Evolutionary conservation across 2,888 invertebrate species (phyloP), one percentile per base, ranked within the genome.

Genomic region (Melieria crassipennis): DNA sequence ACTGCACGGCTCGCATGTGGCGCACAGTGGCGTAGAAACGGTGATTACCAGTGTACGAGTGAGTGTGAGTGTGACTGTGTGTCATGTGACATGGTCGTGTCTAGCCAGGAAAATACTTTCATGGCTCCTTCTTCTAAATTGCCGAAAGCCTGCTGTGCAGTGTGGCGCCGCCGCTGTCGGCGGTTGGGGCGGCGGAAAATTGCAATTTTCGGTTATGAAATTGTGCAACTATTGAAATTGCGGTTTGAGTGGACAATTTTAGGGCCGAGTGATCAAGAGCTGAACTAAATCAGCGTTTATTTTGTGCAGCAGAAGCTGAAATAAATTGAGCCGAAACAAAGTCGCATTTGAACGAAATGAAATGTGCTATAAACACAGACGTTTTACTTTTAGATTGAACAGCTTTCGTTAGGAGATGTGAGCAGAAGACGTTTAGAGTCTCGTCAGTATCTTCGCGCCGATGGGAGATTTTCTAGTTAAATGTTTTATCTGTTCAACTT

Each of bases 51-150:
- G 4, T 1, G 10, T 43, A 10, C 7, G 3, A 16, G 42, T 58
- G 45, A 42, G 11, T 30, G 7, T 46, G 42, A 42, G 7, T 56
- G 47, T 57, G 30, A 72, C 72, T 74, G 50, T 65, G 30, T 48
- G 50, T 47, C 72, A 69, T 73, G 73, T 70, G 73, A 74, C 73
- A 73, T 72, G 65, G 66, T 68, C 68, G 52, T 65, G 73, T 73
- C 73, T 73, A 65, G 73, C 62, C 73, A 69, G 58, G 56, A 60
- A 71, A 67, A 60, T 63, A 48, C 57, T 63, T 64, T 63, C 61
- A 50, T 61, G 58, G 66, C 66, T 67, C 45, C 60, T 43, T 52
- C 60, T 60, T 67, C 13, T 52, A n/a, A 60, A 52, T 57, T 13
- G 43, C 4, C 61, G 50, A 5, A n/a, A 48, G 43, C 42, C 43